Base-by-base conservation (phyloP, 2,113 vertebrate genomes). In the Rhinolophus sinicus region DNA sequence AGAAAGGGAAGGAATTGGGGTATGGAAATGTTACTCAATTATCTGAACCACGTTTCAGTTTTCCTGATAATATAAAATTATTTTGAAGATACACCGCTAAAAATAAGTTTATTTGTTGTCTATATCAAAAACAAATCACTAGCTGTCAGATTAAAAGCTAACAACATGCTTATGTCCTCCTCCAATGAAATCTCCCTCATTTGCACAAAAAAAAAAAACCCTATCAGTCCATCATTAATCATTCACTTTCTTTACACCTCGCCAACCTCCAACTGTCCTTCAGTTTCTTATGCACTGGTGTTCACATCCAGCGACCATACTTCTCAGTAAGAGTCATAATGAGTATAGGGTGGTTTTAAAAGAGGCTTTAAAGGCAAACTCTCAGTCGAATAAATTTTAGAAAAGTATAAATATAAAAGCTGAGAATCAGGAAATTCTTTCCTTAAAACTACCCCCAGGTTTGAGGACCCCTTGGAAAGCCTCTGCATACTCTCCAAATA, bases 1-100 rank as follows among this genome's bases (percentile, higher is more conserved):
- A 56, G 44, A 64, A 91, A 44, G 64, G 16, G 47, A 73, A 90
- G 26, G 24, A 38, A 85, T 47, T 44, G 38, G n/a, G 15, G 30
- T 54, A 64, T 8, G 44, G n/a, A 86, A 64, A n/a, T 85, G 35
- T 9, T 14, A 62, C 30, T 85, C 44, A 47, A 65, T 81, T 58
- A 50, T 52, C 60, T 67, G 16, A 67, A 75, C 6, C 22, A n/a
- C 75, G 15, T 80, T 47, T 84, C 33, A 18, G 56, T 65, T 50
- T 96, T 67, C 72, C 87, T 67, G 87, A 80, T 52, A 67, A 56
- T 7, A 92, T 50, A 38, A 85, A 80, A 58, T 47, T 83, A 24
- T 78, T 69, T 54, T 64, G n/a, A 90, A 50, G 65, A 21, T 30
- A 65, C 8, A 52, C 26, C 65, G 58, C 40, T 64, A 40, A 73